Evolutionary conservation across 2,888 invertebrate genomes (phyloP), one percentile per base, ranked within the genome.

Genomic region (Ennomos quercinarius): DNA sequence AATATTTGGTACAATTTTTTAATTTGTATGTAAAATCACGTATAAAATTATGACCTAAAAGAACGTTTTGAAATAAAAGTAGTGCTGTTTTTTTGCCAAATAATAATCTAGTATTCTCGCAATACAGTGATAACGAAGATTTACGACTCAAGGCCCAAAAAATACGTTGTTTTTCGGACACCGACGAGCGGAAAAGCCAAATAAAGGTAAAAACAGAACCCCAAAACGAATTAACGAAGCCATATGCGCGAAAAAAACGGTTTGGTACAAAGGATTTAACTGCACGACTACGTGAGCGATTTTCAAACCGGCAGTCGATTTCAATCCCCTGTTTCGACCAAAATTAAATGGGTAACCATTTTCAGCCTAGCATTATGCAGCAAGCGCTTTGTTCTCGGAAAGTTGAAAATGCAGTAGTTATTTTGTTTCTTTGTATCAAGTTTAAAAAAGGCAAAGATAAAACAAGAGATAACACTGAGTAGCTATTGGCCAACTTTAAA

Each of bases 241-340:
- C 41, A 41, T 52, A 34, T 40, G 38, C 35, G n/a, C 12, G 10
- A 49, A 37, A 17, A 58, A 58, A 48, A 57, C 12, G 50, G 53
- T 47, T 54, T 37, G 27, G 50, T 34, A 49, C 45, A 60, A 46
- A 55, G 54, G 50, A 50, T 60, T 55, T 51, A 46, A 35, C 37
- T 13, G 38, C 27, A 27, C 27, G 27, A 2, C 10, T 59, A 38
- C 43, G 52, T 39, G 47, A 47, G 48, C 11, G 10, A 10, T 13
- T 8, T 45, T 48, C 9, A 37, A 10, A 27, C 6, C 27, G 5
- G 35, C 40, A 39, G n/a, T 10, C 12, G 10, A 1, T 44, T 37
- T 38, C 38, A 34, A 43, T 27, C 11, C 1, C n/a, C 40, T 42
- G 17, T 44, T 49, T 43, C 38, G 1, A 35, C 10, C 42, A 41